These are phyloP conservation scores for Acronicta aceris DNA, from an alignment of 2,888 invertebrate species.

Conservation along the genomic window DNA sequence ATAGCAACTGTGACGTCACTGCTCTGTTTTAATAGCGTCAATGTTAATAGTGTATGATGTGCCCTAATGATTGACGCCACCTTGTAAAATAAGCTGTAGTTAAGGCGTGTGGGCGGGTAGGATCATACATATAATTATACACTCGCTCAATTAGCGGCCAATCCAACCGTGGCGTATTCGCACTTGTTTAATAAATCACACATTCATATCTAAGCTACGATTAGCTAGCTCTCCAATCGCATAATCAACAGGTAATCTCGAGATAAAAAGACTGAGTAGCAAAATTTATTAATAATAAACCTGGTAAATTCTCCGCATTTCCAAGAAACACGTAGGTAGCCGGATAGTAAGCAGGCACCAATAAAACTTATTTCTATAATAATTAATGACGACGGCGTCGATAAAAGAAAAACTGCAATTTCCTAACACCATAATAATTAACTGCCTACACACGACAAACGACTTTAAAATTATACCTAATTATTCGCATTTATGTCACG, in stretches of 20 bases:
- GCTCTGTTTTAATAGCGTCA: constrained; percentile 5
- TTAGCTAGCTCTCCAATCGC: constrained; percentile 1
- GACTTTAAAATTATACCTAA: constrained; percentile 68
- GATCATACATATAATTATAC: constrained; percentile 48
- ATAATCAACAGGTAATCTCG: constrained; percentile 14
- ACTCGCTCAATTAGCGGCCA: constrained; percentile 43
- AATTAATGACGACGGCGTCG: constrained; percentile 48
- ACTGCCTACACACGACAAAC: constrained; percentile 67
- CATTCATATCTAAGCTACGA: constrained; percentile 19
- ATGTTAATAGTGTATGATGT: constrained; percentile 39
- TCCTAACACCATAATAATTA: constrained; percentile 64
- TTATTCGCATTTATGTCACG: constrained; percentile 71
- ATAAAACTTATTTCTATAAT: constrained; percentile 38
- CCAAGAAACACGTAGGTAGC: constrained; percentile 28
- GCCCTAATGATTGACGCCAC: constrained; percentile 47
- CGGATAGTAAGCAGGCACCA: constrained; percentile 35
- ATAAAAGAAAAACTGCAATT: constrained; percentile 59
- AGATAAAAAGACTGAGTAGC: constrained; percentile 6
- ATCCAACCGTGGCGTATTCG: constrained; percentile 33
- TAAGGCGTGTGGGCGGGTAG: constrained; percentile 29
- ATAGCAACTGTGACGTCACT: constrained; percentile 29
- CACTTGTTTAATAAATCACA: constrained; percentile 36
- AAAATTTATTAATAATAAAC: constrained; percentile 22
- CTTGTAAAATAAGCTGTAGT: constrained; percentile 38
- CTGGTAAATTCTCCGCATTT: constrained; percentile 18